Conservation (phyloP, 2,113 vertebrate species). For the Rhinogobius similis region DNA sequence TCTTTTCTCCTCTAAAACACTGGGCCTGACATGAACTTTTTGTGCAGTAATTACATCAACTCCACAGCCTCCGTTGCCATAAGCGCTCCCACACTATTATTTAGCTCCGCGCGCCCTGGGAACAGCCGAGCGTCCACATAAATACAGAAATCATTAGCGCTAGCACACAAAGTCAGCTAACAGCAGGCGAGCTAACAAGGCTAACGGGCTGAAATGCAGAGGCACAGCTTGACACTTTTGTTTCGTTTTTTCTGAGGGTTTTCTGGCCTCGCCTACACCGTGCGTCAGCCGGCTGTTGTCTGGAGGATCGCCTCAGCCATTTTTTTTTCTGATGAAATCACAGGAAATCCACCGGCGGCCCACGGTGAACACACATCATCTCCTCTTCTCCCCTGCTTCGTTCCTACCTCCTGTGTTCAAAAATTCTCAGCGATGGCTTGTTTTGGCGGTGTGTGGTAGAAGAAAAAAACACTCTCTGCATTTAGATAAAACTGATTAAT, state of each 20-base stretch:
- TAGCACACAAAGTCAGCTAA: constrained; percentile 19
- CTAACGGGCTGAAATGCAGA: constrained; percentile 46
- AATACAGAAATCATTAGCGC: constrained; percentile 30
- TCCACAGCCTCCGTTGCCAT: background rate
- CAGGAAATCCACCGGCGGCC: constrained; percentile 71
- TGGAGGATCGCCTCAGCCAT: constrained; percentile 61
- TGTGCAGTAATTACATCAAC: constrained; percentile 1
- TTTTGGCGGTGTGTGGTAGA: constrained; percentile 51
- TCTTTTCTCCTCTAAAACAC: background rate
- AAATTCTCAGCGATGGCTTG: constrained; percentile 63
- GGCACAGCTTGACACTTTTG: constrained; percentile 50
- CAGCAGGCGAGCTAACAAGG: constrained; percentile 39
- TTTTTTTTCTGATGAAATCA: constrained; percentile 74
- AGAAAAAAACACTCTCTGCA: constrained; percentile 52
- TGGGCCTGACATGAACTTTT: background rate
- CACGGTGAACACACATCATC: constrained; percentile 56
- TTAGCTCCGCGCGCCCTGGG: background rate
- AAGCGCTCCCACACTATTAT: background rate
- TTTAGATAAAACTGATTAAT: constrained; percentile 52
- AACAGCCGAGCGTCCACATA: constrained; percentile 13
- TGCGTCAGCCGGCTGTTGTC: constrained; percentile 65
- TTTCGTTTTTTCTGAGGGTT: constrained; percentile 28
- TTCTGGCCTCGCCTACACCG: constrained; percentile 59
- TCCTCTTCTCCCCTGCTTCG: constrained; percentile 11
- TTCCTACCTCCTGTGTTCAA: constrained; percentile 47